These are phyloP conservation scores for Sebastes iracundus DNA, from an alignment of 2,797 vertebrate genomes.

Conservation along the genomic window DNA sequence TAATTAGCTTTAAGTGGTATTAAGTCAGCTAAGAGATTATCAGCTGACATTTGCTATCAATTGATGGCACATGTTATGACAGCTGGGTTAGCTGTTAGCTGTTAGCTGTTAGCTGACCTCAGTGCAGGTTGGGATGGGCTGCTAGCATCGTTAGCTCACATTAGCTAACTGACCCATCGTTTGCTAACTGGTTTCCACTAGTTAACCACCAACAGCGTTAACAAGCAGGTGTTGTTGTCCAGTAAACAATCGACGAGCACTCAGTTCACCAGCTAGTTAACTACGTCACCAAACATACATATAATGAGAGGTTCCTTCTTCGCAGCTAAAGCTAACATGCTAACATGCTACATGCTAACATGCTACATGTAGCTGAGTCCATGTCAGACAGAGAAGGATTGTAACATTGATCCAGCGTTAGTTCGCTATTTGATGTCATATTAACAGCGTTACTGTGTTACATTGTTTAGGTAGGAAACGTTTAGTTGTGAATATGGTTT, in stretches of 20 bases:
- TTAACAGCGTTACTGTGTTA: background rate
- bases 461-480: too few species aligned
- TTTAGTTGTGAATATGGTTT: background rate
- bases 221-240: background rate
- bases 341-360: conserved; percentile 43
- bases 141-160: conserved; percentile 27
- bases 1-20: background rate
- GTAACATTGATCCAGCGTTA: background rate
- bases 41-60: background rate
- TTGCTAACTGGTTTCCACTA: background rate
- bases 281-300: background rate
- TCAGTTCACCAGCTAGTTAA: background rate
- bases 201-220: background rate
- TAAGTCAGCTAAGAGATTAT: background rate
- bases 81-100: background rate
- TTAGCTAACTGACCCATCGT: background rate
- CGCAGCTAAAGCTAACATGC: conserved; percentile 38
- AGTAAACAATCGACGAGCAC: fast-evolving
- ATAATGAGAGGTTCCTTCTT: background rate
- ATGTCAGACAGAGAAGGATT: background rate
- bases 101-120: background rate
- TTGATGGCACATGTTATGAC: background rate
- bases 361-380: conserved; percentile 19
- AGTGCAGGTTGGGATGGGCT: conserved; percentile 30
- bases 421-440: background rate